These are phyloP conservation scores for Oreonectes daqikongensis DNA, from an alignment of 2,797 vertebrate genomes.

Conservation along the genomic window DNA sequence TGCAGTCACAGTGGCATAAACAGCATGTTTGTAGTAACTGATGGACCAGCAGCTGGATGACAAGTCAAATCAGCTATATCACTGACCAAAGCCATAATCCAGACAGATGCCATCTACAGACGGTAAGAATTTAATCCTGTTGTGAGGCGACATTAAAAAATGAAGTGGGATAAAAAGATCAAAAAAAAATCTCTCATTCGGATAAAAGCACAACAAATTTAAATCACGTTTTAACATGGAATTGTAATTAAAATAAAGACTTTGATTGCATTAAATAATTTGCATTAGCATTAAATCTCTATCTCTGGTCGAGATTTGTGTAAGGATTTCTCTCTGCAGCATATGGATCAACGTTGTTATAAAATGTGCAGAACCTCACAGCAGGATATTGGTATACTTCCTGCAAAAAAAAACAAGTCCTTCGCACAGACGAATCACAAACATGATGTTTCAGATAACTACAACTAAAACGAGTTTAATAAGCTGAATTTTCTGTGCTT, in stretches of 20 bases:
- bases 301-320: too few species aligned
- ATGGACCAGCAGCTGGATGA: conserved; percentile 23
- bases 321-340: neutral
- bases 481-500: too few species aligned
- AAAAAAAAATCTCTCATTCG: conserved; percentile 44
- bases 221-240: too few species aligned
- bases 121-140: conserved; percentile 90
- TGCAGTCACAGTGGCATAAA: neutral
- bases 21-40: conserved; percentile 28
- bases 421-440: too few species aligned
- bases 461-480: too few species aligned
- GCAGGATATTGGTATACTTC: too few species aligned
- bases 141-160: conserved; percentile 62
- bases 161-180: conserved; percentile 55
- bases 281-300: too few species aligned
- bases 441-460: too few species aligned
- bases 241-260: too few species aligned
- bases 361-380: neutral
- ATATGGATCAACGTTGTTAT: too few species aligned
- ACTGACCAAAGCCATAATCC: conserved; percentile 88
- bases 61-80: conserved; percentile 74
- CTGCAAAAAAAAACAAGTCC: too few species aligned
- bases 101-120: conserved; percentile 80
- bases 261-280: too few species aligned
- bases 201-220: conserved; percentile 52